A percentile compares a stretch with the other conserved stretches of the same genome.
Evolutionary conservation across 2,797 vertebrate genomes (phyloP).

Genomic region (Myotis findleyi): DNA sequence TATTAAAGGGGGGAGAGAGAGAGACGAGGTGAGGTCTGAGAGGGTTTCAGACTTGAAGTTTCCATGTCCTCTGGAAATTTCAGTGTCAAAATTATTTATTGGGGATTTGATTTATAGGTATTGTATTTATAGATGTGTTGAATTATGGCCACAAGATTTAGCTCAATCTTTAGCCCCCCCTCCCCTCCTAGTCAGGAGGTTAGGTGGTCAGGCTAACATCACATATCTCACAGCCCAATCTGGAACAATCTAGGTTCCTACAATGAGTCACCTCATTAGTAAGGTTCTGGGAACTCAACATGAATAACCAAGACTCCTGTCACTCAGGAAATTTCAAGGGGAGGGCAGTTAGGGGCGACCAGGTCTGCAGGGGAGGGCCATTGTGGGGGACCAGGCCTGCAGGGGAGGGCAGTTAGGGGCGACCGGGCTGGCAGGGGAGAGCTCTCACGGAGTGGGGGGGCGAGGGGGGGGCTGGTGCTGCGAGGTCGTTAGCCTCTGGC

Average conservation of each 20-base stretch:
- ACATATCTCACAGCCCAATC: neutral
- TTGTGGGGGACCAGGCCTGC: too few species aligned
- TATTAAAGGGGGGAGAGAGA: neutral
- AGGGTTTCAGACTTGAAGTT: neutral
- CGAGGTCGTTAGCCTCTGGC: too few species aligned
- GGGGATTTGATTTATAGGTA: neutral
- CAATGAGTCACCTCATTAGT: neutral
- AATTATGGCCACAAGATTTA: neutral
- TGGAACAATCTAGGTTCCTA: neutral
- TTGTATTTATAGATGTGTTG: neutral
- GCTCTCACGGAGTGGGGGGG: too few species aligned
- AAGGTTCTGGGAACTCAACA: neutral
- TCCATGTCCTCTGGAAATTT: neutral
- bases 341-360: too few species aligned
- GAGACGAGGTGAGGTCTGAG: too few species aligned
- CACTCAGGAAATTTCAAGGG: neutral
- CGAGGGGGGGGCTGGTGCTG: rapidly evolving
- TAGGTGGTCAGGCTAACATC: neutral
- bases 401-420: too few species aligned
- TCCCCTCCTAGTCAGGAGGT: neutral
- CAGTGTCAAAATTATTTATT: neutral
- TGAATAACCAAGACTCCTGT: neutral
- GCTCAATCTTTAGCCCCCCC: neutral
- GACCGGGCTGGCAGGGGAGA: too few species aligned
- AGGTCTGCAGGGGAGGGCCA: too few species aligned